Evolutionary conservation across 2,888 invertebrate species (phyloP), one percentile per base, ranked within the genome.

Genomic region (Apamea sordens): DNA sequence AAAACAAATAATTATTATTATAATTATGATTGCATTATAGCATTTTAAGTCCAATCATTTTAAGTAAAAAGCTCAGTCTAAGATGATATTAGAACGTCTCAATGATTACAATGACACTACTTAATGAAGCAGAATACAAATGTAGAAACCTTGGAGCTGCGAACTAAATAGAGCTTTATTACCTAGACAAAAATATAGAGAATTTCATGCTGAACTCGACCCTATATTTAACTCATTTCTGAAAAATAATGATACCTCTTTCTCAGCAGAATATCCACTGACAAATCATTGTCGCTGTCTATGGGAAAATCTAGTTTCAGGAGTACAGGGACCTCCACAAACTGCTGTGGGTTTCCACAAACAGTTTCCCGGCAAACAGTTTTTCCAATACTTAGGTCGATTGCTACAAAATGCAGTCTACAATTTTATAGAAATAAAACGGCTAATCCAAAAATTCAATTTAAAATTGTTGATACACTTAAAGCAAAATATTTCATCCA

Each of bases 401-500:
- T 59, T n/a, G 36, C 36, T 36, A 18, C 10, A 70, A 53, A 63
- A 41, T 6, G 10, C 21, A 36, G 18, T 67, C 32, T 0, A 8
- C 2, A 76, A 13, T 24, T 61, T 47, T 1, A 11, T 61, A 28
- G 11, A 44, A 81, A 28, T 41, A 10, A 3, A 24, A 50, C 6
- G 18, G 21, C 21, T 63, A 68, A 67, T 36, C 36, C 67, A 8
- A 36, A 71, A 21, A 80, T 68, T 59, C 65, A 76, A 71, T 86
- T 73, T 59, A 50, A 71, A 63, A 76, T 28, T 24, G 44, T 11
- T 70, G 32, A 73, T 69, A 70, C 41, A 65, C 61, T 56, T 70
- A 86, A 67, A 73, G 28, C 28, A 76, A 84, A 82, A 82, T 77
- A 84, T 86, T 86, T 73, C 24, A 77, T 3, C 18, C 44, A 53